Evolutionary conservation across 30 jellyfish, hydroid and myxozoan species (phyloP).

Genomic region (Haliclystus octoradiatus): DNA sequence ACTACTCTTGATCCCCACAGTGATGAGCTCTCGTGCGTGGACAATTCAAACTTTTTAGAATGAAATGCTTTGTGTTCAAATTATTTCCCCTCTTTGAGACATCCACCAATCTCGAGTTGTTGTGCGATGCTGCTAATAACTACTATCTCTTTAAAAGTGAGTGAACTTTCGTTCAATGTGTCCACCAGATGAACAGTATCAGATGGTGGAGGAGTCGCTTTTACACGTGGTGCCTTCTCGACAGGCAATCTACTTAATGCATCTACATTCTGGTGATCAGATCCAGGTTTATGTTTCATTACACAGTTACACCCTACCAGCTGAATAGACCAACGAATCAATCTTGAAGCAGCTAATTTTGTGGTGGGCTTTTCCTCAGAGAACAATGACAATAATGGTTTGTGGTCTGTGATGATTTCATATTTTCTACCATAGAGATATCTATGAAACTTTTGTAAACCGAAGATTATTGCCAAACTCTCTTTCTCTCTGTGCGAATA

Average conservation of each 20-base stretch:
- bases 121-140: neutral
- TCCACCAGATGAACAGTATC: neutral
- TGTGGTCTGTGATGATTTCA: neutral
- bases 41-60: neutral
- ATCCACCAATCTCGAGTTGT: neutral
- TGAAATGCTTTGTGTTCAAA: neutral
- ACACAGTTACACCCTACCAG: neutral
- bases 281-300: neutral
- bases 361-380: neutral
- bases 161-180: neutral
- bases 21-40: neutral
- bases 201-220: neutral
- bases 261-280: neutral
- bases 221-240: neutral
- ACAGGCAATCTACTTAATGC: neutral
- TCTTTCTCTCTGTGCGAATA: no score
- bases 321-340: neutral
- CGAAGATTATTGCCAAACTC: no score
- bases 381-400: neutral
- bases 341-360: neutral
- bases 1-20: constrained; percentile 36
- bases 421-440: no score
- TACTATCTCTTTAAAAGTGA: neutral
- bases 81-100: neutral
- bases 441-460: no score